Base-by-base conservation (phyloP, 2,113 vertebrate species). In the Parus major region DNA sequence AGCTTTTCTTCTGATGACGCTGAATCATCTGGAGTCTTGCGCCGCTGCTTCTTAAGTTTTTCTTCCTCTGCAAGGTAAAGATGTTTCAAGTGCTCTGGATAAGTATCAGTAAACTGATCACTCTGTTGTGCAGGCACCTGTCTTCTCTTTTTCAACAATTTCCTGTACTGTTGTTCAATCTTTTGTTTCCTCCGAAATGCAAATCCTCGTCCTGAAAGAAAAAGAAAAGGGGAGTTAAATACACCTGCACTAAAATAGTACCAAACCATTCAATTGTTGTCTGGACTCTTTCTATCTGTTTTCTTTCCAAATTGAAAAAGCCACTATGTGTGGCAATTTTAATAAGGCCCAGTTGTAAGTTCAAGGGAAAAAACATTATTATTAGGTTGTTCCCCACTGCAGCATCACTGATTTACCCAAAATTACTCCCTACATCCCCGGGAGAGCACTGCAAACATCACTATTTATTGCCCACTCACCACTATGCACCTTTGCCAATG, bases 11-110 rank as follows among this genome's bases (percentile, higher is more conserved):
- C 92, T 61, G 73, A 75, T 23, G 80, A 36, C 91, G 41, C 66
- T 4, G 82, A 93, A 33, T 92, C 69, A 23, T 42, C 46, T 68
- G 96, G 98, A 80, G 50, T 66, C 91, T 97, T 98, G 49, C 71
- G 96, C 12, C 71, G 96, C 12, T 92, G 66, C 92, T 97, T 99
- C 97, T 93, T 98, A 29, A 99, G 97, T 87, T 93, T 98, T 96
- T 99, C 95, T 21, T 98, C 98, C 92, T 99, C 99, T 1, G 99
- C 99, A 82, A 98, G 23, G 65, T 99, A 99, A 29, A 99, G 98
- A 95, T 99, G 99, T 66, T 97, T 98, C 92, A 99, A 97, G 77
- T 99, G 99, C 50, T 99, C 99, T 13, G 99, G 99, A 36, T 99
- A 99, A 41, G 97, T 94, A 9, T 99, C 98, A 8, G 90, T 96